Base-by-base conservation (phyloP, 2,797 vertebrate genomes). In the Gymnodraco acuticeps region DNA sequence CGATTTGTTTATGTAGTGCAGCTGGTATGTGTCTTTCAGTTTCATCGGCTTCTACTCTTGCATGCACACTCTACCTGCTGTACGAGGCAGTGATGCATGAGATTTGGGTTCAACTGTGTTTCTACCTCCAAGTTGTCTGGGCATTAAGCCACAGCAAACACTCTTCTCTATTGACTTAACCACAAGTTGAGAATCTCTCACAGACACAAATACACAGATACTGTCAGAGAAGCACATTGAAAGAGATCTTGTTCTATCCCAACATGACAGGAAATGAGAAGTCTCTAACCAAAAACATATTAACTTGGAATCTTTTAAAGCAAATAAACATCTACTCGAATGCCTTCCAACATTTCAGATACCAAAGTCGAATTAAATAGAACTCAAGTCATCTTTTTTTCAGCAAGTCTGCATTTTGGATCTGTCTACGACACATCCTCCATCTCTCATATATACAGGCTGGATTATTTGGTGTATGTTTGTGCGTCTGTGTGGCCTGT, bases 211-310 rank as follows among this genome's bases (percentile, higher is more conserved):
- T 79, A 87, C 67, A 66, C 75, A 83, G 74, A 84, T 75, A 81
- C 70, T 78, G 84, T 84, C 83, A 62, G 71, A 81, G 81, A 75
- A 86, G 79, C 20, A 63, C 67, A 73, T 20, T 88, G 84, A 90
- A 88, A 90, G 81, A 83, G 82, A 92, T 89, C 83, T 78, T 89
- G 82, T 89, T 91, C 84, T 78, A 69, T 54, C 84, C 76, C 84
- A 83, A 81, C 80, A 83, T 86, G 75, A 86, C 86, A 93, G 93
- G 92, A 95, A 94, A 95, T 93, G 80, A 93, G 85, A 93, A 83
- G 78, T 88, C 85, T 84, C 61, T 84, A 83, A 87, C 85, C 84
- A 82, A 76, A 87, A 89, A 84, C 41, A 81, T 78, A 87, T 91
- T 87, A 88, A 89, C 67, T 88, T 85, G 80, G 81, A 91, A 81